Percentiles rank a stretch among this genome's conserved stretches.
Evolutionary conservation across 2,888 invertebrate species (phyloP).

Genomic region (Xanthia icteritia): DNA sequence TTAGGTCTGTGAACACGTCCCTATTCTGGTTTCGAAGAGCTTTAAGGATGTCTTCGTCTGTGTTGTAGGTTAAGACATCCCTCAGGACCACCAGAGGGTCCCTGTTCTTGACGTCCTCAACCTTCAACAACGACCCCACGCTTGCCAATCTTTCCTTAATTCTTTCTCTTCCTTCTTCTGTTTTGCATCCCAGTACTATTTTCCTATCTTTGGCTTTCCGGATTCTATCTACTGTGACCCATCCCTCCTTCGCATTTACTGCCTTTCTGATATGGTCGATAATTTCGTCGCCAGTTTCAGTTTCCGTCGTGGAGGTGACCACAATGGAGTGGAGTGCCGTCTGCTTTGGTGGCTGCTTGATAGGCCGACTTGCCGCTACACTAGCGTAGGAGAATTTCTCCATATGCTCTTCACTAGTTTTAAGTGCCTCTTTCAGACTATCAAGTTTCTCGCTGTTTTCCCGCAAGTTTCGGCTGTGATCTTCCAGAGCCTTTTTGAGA

Average conservation of each 20-base stretch:
- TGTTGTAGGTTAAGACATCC: too few species aligned
- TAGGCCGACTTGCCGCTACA: neutral
- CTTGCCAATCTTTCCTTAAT: too few species aligned
- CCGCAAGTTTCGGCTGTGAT: too few species aligned
- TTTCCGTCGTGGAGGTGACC: neutral
- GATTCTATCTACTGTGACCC: too few species aligned
- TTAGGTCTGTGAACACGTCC: too few species aligned
- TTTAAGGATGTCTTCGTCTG: too few species aligned
- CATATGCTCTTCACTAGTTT: neutral
- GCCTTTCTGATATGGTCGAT: neutral
- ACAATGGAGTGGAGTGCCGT: neutral
- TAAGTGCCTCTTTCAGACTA: neutral
- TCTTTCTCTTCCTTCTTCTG: neutral
- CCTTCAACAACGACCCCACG: too few species aligned
- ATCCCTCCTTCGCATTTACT: neutral
- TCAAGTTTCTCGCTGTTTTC: neutral
- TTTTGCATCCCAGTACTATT: neutral
- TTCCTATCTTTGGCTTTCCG: neutral
- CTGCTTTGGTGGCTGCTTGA: neutral
- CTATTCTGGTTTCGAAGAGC: too few species aligned
- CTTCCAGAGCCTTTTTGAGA: too few species aligned
- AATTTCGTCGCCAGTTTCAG: neutral
- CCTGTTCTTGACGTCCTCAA: too few species aligned
- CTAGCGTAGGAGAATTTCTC: neutral
- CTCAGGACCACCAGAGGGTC: too few species aligned